These are phyloP conservation scores for Synanthedon andrenaeformis DNA, from an alignment of 2,888 invertebrate species.

Conservation along the genomic window DNA sequence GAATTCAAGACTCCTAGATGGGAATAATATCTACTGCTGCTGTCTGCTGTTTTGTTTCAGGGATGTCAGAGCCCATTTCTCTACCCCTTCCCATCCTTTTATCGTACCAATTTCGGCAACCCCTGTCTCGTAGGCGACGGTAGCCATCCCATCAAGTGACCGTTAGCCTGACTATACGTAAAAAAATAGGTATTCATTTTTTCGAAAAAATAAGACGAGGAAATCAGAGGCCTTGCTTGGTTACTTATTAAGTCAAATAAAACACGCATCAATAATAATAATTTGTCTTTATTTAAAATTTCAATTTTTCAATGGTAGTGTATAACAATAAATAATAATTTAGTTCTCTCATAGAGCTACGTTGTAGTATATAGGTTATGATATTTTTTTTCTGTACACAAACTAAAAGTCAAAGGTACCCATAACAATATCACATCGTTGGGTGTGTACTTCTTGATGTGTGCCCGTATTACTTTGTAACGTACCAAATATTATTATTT, in stretches of 20 bases:
- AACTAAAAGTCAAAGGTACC: constrained; percentile 58
- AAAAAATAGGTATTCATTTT: too few species aligned
- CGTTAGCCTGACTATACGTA: too few species aligned
- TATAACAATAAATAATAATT: constrained; percentile 64
- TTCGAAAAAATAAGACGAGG: too few species aligned
- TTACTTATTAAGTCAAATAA: not conserved
- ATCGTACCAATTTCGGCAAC: too few species aligned
- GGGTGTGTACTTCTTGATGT: constrained; percentile 47
- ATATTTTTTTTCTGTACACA: constrained; percentile 48
- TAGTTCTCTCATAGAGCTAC: constrained; percentile 47
- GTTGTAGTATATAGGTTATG: constrained; percentile 37
- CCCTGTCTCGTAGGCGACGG: too few species aligned
- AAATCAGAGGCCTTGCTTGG: too few species aligned
- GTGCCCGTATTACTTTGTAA: constrained; percentile 49
- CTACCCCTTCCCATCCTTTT: too few species aligned
- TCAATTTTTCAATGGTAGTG: constrained; percentile 52
- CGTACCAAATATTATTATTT: not conserved
- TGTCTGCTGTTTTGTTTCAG: too few species aligned
- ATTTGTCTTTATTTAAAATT: constrained; percentile 61
- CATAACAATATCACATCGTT: constrained; percentile 65
- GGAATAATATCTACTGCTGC: too few species aligned
- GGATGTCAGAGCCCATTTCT: too few species aligned
- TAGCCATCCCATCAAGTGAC: too few species aligned
- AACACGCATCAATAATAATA: not conserved
- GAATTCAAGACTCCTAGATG: too few species aligned